Conservation (phyloP, 1,140 invertebrate genomes). For the Calliphora vicina region DNA sequence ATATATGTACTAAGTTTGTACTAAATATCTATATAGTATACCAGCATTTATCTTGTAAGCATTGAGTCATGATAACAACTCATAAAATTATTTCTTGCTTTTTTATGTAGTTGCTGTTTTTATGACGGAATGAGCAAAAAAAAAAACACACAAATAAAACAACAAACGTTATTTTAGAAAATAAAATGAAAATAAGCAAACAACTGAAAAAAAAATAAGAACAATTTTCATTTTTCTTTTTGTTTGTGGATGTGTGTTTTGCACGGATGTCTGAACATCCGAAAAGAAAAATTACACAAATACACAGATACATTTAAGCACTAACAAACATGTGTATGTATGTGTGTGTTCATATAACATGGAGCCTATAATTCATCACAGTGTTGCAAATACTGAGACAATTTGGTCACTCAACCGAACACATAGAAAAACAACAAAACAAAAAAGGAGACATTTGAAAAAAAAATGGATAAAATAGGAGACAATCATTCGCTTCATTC, state of each 20-base stretch:
- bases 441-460: background rate
- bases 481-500: background rate
- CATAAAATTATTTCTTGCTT: background rate
- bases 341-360: background rate
- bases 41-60: background rate
- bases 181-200: background rate
- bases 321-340: too few relatives aligned
- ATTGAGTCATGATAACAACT: slow-evolving; percentile 24
- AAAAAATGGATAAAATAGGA: background rate
- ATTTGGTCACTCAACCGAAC: background rate
- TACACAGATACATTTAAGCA: background rate
- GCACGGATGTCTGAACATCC: background rate
- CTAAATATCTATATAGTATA: background rate
- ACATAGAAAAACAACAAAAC: background rate
- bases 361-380: background rate
- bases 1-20: too few relatives aligned
- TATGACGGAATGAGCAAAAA: background rate
- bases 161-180: background rate
- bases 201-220: background rate
- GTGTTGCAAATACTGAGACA: background rate
- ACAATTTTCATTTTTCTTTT: background rate
- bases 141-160: background rate
- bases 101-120: background rate
- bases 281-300: slow-evolving; percentile 1
- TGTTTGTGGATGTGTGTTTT: background rate